Conservation (phyloP, 2,888 invertebrate genomes). For the Pogonocherus hispidulus region DNA sequence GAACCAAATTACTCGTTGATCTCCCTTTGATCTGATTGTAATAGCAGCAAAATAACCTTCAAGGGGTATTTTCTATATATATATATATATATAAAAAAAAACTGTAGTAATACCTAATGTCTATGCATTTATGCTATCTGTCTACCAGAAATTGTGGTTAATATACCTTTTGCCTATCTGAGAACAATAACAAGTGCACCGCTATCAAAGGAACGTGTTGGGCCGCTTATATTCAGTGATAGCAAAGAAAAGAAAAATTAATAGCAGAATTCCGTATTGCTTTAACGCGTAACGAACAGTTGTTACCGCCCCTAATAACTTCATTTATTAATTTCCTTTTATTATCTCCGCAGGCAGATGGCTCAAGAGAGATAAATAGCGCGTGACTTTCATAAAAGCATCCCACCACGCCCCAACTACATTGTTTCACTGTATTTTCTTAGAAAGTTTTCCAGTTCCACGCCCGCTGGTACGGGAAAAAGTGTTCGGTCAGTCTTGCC, state of each 20-base stretch:
- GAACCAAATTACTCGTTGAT: too few relatives aligned
- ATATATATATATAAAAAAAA: too few relatives aligned
- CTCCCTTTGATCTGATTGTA: too few relatives aligned
- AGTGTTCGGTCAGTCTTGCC: slow-evolving; percentile 42
- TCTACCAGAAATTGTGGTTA: too few relatives aligned
- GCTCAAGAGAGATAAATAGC: slow-evolving; percentile 3
- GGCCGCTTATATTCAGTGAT: too few relatives aligned
- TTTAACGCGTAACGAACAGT: slow-evolving; percentile 2
- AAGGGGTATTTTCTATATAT: too few relatives aligned
- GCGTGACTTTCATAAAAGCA: slow-evolving; percentile 4
- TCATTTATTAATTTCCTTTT: slow-evolving; percentile 5
- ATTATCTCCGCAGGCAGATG: slow-evolving; percentile 4
- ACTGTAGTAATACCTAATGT: too few relatives aligned
- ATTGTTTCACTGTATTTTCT: slow-evolving; percentile 40
- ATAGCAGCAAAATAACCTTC: too few relatives aligned
- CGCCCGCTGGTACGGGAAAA: slow-evolving; percentile 42
- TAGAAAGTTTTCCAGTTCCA: slow-evolving; percentile 38
- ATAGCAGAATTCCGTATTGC: background rate
- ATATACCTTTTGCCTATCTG: too few relatives aligned
- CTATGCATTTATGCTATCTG: too few relatives aligned
- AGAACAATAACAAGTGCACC: too few relatives aligned
- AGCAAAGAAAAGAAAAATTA: background rate
- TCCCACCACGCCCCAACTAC: background rate
- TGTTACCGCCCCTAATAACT: slow-evolving; percentile 6
- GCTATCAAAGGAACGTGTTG: too few relatives aligned